These are phyloP conservation scores for Maconellicoccus hirsutus DNA, from an alignment of 1,140 invertebrate genomes.

Conservation along the genomic window DNA sequence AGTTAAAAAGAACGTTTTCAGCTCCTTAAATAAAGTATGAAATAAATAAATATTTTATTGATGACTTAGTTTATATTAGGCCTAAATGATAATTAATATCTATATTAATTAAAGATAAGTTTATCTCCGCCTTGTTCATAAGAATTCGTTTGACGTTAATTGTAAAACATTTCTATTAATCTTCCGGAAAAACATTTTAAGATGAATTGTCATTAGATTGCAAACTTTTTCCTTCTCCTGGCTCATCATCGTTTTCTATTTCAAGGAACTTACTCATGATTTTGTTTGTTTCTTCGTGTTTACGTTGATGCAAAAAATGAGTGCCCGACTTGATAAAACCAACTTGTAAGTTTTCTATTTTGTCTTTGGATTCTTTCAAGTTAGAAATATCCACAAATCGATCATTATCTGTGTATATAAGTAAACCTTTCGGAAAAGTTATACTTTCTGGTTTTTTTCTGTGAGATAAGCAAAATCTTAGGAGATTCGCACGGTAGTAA, in stretches of 20 bases:
- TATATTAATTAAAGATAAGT: no score
- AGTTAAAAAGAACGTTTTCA: no score
- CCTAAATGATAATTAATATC: no score
- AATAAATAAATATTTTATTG: no score
- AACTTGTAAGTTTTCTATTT: not conserved
- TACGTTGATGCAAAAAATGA: conserved; percentile 11
- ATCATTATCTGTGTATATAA: conserved; percentile 4
- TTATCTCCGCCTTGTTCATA: no score
- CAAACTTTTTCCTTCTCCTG: not conserved
- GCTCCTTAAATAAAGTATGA: no score
- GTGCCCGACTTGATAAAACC: not conserved
- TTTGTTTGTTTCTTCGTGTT: conserved; percentile 11
- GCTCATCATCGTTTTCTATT: not conserved
- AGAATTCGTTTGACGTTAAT: no score
- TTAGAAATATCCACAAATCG: not conserved
- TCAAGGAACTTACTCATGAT: not conserved
- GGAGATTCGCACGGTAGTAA: not conserved
- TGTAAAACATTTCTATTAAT: not conserved
- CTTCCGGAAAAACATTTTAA: not conserved
- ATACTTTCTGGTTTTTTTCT: not conserved
- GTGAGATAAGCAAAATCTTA: not conserved
- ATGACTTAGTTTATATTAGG: no score
- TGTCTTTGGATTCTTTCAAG: not conserved
- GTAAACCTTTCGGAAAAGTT: not conserved
- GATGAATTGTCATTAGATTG: not conserved